These are phyloP conservation scores for Formicarius rufipectus DNA, from an alignment of 2,113 vertebrate genomes.

Conservation along the genomic window DNA sequence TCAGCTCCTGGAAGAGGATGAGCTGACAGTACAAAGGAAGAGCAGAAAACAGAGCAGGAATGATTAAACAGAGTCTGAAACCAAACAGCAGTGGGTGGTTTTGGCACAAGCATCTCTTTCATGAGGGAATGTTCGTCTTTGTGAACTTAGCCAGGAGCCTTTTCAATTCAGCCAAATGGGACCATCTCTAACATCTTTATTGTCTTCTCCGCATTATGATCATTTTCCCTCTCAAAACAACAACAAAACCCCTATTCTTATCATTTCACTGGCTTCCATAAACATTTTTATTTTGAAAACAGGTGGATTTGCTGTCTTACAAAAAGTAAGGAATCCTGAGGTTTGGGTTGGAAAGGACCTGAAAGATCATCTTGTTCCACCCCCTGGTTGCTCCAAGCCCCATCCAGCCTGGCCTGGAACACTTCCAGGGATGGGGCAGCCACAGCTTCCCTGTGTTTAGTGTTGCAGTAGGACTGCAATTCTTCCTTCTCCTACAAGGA, in stretches of 20 bases:
- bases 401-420: accelerated
- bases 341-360: not conserved
- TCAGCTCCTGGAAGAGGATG: not conserved
- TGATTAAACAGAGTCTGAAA: slow-evolving; percentile 31
- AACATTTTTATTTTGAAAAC: not conserved
- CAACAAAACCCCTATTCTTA: too few species aligned
- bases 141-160: slow-evolving; percentile 31
- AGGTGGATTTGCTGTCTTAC: not conserved
- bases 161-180: slow-evolving; percentile 34
- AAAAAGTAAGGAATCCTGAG: not conserved
- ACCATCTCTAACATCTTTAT: slow-evolving; percentile 12
- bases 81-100: not conserved
- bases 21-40: slow-evolving; percentile 19
- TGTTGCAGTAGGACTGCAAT: accelerated
- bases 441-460: not conserved
- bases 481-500: not conserved
- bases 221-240: not conserved
- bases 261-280: not conserved
- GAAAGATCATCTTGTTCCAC: not conserved
- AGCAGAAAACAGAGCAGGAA: not conserved
- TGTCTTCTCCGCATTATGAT: not conserved
- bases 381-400: not conserved
- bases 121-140: not conserved
- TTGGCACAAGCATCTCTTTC: not conserved
- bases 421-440: not conserved